Conservation (phyloP, 2,113 vertebrate species). For the Neotragus moschatus region DNA sequence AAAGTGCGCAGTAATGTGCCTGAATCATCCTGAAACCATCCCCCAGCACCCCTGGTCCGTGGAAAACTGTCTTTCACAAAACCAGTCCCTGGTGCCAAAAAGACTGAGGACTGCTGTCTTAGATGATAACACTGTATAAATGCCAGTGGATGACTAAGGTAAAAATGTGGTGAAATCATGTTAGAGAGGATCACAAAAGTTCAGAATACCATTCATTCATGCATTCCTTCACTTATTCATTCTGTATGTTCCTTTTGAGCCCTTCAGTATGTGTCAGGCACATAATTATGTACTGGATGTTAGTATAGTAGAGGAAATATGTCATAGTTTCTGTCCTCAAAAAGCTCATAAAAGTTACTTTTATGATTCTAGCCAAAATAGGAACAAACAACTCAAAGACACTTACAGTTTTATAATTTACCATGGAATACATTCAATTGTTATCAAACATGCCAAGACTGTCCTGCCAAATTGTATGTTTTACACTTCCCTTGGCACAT, state of each 20-base stretch:
- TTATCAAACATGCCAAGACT: neutral
- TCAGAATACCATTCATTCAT: neutral
- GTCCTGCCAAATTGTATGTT: neutral
- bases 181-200: neutral
- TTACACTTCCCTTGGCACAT: neutral
- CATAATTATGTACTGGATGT: neutral
- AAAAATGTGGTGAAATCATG: neutral
- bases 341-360: neutral
- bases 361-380: constrained; percentile 4
- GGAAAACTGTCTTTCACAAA: neutral
- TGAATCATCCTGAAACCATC: neutral
- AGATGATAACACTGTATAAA: neutral
- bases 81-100: neutral
- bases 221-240: neutral
- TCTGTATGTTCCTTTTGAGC: neutral
- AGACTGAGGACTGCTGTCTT: neutral
- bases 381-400: neutral
- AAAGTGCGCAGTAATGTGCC: neutral
- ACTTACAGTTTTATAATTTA: neutral
- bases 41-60: neutral
- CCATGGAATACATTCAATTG: neutral
- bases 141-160: neutral
- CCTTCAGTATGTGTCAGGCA: neutral
- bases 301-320: neutral
- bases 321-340: neutral